phyloP scores from a whole-genome alignment of 2,113 vertebrate species.

The Rhipidura dahli region DNA sequence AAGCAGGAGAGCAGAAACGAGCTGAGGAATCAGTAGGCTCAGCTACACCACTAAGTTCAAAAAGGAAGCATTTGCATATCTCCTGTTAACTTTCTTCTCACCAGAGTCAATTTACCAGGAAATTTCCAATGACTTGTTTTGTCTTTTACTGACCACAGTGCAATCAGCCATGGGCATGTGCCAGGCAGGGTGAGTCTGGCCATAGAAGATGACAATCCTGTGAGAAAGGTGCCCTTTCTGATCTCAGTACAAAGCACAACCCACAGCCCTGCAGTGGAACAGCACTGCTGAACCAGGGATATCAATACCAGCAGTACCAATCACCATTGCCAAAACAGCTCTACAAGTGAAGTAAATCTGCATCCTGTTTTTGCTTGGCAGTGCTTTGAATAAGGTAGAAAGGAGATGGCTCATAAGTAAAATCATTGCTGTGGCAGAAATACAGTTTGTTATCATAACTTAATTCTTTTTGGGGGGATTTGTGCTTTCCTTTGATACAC shows the following conservation, averaged over 20 bases:
- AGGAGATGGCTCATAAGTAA: not conserved
- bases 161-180: not conserved
- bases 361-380: not conserved
- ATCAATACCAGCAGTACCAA: not conserved
- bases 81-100: not conserved
- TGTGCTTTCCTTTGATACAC: not conserved
- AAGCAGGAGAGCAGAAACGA: not conserved
- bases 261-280: not conserved
- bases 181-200: not conserved
- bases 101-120: not conserved
- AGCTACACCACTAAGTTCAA: too few relatives aligned
- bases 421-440: not conserved
- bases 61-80: not conserved
- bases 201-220: not conserved
- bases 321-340: not conserved
- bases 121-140: not conserved
- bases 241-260: not conserved
- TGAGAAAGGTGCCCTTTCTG: not conserved
- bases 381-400: not conserved
- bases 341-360: not conserved
- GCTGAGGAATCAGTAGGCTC: not conserved
- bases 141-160: not conserved
- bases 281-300: not conserved
- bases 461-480: accelerated
- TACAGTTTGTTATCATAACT: not conserved